Conservation (phyloP, 2,797 vertebrate genomes). For the Dermochelys coriacea region DNA sequence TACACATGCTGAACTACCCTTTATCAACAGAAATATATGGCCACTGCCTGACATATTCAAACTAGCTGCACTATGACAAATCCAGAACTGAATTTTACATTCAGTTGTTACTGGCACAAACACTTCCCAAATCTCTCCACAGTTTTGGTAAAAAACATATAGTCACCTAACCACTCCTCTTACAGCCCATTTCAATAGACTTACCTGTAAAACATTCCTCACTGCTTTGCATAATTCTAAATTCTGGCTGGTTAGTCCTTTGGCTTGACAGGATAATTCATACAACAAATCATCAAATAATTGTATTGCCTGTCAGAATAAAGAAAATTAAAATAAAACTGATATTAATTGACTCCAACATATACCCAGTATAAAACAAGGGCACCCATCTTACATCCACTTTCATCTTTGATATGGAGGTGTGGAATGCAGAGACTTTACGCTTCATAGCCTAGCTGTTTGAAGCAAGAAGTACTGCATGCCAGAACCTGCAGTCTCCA, state of each 20-base stretch:
- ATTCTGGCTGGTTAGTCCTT: slow-evolving; percentile 89
- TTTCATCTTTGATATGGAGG: neutral
- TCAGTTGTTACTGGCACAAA: neutral
- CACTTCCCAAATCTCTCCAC: neutral
- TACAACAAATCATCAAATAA: slow-evolving; percentile 89
- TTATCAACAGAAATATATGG: neutral
- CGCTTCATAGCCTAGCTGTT: neutral
- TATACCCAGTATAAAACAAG: neutral
- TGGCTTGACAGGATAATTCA: slow-evolving; percentile 87
- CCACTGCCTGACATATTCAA: neutral
- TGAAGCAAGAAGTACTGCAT: neutral
- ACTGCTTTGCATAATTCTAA: slow-evolving; percentile 84
- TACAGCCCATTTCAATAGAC: neutral
- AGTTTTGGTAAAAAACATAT: neutral
- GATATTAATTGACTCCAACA: neutral
- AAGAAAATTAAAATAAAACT: slow-evolving; percentile 14
- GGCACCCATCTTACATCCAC: neutral
- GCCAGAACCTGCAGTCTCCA: neutral
- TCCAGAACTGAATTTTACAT: neutral
- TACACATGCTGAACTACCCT: neutral
- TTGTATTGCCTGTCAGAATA: slow-evolving; percentile 83
- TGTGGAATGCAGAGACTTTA: neutral
- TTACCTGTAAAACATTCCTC: slow-evolving; percentile 89
- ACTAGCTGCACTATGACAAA: neutral
- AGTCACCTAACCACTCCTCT: neutral